These are phyloP conservation scores for Pecten maximus DNA, from an alignment of 2,888 invertebrate genomes.

Conservation along the genomic window DNA sequence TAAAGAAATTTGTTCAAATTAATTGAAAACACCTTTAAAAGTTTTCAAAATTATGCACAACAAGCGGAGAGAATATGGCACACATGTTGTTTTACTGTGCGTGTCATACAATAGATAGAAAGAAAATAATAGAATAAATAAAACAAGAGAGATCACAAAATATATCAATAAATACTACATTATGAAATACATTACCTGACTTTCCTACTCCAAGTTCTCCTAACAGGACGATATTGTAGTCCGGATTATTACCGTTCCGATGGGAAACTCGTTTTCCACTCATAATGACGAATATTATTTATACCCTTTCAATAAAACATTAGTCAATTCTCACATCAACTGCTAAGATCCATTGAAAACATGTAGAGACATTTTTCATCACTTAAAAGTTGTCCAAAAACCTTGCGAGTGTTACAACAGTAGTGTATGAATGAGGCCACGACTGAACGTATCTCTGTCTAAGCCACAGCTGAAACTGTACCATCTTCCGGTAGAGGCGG, in stretches of 20 bases:
- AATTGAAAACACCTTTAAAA: too few relatives aligned
- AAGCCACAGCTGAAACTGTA: background rate
- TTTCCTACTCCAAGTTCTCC: slow-evolving; percentile 55
- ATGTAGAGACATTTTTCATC: background rate
- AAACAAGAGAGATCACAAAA: too few relatives aligned
- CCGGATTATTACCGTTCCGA: slow-evolving; percentile 43
- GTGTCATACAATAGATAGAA: too few relatives aligned
- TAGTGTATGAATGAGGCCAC: background rate
- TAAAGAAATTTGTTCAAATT: too few relatives aligned
- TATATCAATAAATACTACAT: too few relatives aligned
- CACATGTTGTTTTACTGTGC: too few relatives aligned
- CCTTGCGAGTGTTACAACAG: background rate
- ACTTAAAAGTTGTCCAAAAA: background rate
- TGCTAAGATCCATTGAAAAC: background rate
- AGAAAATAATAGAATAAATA: too few relatives aligned
- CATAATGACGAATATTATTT: slow-evolving; percentile 17
- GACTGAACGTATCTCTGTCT: background rate
- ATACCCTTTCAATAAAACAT: background rate
- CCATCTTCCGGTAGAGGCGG: background rate
- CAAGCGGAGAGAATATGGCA: too few relatives aligned
- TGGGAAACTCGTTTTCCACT: slow-evolving; percentile 46
- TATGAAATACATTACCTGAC: slow-evolving; percentile 49
- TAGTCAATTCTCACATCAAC: background rate
- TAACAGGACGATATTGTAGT: slow-evolving; percentile 52
- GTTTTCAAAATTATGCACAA: too few relatives aligned